Evolutionary conservation across 2,113 vertebrate species (phyloP), one percentile per base, ranked within the genome.

Genomic region (Psophia crepitans): DNA sequence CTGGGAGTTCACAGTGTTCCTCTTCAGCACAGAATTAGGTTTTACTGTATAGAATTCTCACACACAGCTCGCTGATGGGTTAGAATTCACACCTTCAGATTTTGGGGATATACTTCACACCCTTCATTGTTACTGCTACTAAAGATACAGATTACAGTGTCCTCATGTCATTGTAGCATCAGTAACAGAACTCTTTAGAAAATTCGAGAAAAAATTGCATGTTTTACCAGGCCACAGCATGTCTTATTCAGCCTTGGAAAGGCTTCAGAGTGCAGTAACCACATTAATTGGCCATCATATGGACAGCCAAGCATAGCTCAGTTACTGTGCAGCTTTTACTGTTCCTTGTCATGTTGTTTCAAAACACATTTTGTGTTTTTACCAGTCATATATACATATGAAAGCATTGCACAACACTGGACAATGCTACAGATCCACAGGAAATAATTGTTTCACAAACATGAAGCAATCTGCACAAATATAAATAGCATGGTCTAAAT

Each of bases 61-160:
- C 84, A 64, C 58, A 49, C 49, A 76, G 78, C 70, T 94, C 9
- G 6, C 66, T 81, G 91, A 83, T 93, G 90, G 85, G 66, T 85
- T 85, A 87, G 87, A 91, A 96, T 93, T 96, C 93, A 94, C 93
- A 91, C 92, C 78, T 90, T 77, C 75, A 37, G 74, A 66, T 94
- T 95, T 96, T 94, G 94, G 96, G 92, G 96, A 90, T 96, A 90
- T 91, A 95, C 91, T 96, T 97, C 87, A 94, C 94, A 96, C 87
- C 18, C 69, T 78, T 95, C 88, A 96, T 95, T 95, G 89, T 90
- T 95, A 78, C 77, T 92, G 86, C 89, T 84, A 68, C 84, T 76
- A 75, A 93, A 95, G 88, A 96, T 46, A 93, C 14, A 51, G 53
- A 95, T 83, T 89, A 90, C 84, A 85, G 84, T 69, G 78, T 79